Evolutionary conservation across 2,797 vertebrate genomes (phyloP).

Genomic region (Notolabrus celidotus): DNA sequence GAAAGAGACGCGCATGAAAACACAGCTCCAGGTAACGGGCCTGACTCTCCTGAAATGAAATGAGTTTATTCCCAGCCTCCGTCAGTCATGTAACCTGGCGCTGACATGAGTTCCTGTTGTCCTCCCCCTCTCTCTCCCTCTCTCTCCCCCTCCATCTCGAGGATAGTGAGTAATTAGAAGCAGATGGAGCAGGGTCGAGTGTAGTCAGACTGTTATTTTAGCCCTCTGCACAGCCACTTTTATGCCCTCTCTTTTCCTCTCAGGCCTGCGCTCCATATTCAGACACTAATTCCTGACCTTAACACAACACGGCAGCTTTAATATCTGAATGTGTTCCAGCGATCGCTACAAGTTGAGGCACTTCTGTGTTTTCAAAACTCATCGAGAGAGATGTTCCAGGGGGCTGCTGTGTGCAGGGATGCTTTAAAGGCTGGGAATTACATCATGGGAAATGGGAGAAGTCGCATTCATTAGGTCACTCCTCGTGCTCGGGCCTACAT

Average conservation of each 20-base stretch:
- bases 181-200: constrained; percentile 92
- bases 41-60: constrained; percentile 47
- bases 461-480: constrained; percentile 63
- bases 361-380: constrained; percentile 46
- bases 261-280: constrained; percentile 87
- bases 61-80: constrained; percentile 60
- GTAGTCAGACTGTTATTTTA: constrained; percentile 96
- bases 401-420: constrained; percentile 6
- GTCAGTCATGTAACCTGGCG: constrained; percentile 56
- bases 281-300: constrained; percentile 74
- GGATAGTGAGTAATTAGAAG: constrained; percentile 96
- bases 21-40: constrained; percentile 54
- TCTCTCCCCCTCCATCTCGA: constrained; percentile 58
- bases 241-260: constrained; percentile 85
- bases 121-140: constrained; percentile 29
- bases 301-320: constrained; percentile 58
- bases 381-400: constrained; percentile 14
- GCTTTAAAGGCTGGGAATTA: constrained; percentile 35
- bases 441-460: constrained; percentile 66
- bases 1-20: constrained; percentile 47
- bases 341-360: constrained; percentile 50
- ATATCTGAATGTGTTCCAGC: constrained; percentile 58
- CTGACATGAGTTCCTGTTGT: constrained; percentile 73
- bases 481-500: constrained; percentile 45
- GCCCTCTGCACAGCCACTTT: constrained; percentile 86